phyloP scores from a whole-genome alignment of 2,888 invertebrate genomes.

The Dendrolimus houi region DNA sequence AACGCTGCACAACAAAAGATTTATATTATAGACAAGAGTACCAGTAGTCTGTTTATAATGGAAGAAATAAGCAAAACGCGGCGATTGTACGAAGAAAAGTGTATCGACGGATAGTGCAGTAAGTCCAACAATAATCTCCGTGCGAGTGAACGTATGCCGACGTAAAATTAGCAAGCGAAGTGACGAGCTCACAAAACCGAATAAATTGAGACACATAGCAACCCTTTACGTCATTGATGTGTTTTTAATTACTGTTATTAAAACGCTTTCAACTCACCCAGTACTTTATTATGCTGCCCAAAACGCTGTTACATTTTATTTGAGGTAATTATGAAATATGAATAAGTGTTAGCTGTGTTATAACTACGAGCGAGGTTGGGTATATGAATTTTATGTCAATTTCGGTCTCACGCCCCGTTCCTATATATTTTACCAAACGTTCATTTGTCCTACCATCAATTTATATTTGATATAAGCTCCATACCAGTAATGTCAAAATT shows the following conservation, averaged over 20 bases:
- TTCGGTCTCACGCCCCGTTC: no score
- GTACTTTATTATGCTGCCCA: constrained; percentile 4
- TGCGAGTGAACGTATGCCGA: constrained; percentile 34
- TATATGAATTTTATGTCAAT: no score
- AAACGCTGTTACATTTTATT: constrained; percentile 4
- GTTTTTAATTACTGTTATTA: constrained; percentile 32
- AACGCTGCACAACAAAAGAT: no score
- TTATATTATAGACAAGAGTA: no score
- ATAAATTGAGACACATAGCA: constrained; percentile 38
- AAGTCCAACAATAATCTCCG: constrained; percentile 27
- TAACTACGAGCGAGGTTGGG: no score
- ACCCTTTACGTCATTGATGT: constrained; percentile 26
- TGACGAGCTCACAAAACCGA: constrained; percentile 31
- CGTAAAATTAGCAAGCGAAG: constrained; percentile 33
- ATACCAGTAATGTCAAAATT: no score
- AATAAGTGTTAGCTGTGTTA: no score
- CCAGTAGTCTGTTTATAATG: no score
- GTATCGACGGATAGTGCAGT: constrained; percentile 7
- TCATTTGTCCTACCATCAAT: no score
- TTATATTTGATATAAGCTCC: no score
- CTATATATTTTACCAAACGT: no score
- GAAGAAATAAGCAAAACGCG: no score
- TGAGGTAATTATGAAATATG: neutral
- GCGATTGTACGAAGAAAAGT: neutral
- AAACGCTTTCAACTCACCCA: constrained; percentile 9